Percentiles rank a stretch among this genome's conserved stretches.
phyloP scores from a whole-genome alignment of 2,797 vertebrate species.

The Semotilus atromaculatus region DNA sequence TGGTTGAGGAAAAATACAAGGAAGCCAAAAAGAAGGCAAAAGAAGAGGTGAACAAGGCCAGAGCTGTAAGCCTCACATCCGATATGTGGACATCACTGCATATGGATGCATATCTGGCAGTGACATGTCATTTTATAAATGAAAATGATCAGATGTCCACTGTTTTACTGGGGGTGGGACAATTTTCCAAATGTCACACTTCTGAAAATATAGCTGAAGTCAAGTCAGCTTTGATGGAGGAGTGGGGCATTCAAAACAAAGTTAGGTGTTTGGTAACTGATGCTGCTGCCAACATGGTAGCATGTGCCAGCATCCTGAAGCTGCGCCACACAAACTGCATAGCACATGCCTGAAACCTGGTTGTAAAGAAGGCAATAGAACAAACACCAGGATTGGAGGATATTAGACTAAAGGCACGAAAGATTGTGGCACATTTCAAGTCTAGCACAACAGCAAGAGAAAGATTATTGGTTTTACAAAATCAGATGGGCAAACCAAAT shows the following conservation, averaged over 20 bases:
- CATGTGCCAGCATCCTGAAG: background rate
- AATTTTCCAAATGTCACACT: background rate
- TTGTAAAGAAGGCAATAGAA: background rate
- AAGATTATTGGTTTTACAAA: background rate
- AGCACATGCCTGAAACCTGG: background rate
- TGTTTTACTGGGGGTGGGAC: background rate
- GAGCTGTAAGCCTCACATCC: background rate
- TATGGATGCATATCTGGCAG: slow-evolving; percentile 13
- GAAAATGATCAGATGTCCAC: background rate
- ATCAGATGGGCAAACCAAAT: background rate
- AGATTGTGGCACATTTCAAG: too few species aligned
- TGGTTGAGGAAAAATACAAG: slow-evolving; percentile 3
- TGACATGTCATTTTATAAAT: slow-evolving; percentile 4
- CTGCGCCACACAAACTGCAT: background rate
- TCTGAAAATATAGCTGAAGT: background rate
- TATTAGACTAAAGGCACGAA: background rate
- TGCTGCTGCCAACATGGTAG: background rate
- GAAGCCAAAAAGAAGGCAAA: background rate
- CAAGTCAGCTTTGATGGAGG: background rate
- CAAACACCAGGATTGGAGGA: background rate
- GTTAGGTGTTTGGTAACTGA: background rate
- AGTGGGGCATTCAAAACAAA: background rate
- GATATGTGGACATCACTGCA: background rate
- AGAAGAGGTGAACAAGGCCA: too few species aligned
- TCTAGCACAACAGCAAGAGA: background rate